Conservation (phyloP, 2,797 vertebrate species). For the Molossus molossus region DNA sequence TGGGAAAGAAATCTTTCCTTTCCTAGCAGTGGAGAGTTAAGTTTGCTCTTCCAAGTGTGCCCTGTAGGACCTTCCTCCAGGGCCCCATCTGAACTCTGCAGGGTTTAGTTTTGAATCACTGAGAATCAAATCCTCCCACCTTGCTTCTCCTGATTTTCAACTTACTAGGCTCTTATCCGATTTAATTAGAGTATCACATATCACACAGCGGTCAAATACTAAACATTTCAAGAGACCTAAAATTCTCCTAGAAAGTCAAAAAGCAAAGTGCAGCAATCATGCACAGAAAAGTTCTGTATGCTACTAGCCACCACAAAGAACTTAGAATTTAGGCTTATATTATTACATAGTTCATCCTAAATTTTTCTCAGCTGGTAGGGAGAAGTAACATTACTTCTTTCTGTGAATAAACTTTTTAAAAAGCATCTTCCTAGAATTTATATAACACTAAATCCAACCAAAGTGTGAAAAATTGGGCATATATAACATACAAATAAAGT, state of each 20-base stretch:
- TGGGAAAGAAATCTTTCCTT: neutral
- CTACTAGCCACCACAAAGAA: neutral
- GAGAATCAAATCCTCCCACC: neutral
- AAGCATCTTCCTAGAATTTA: neutral
- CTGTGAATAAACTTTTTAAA: neutral
- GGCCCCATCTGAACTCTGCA: neutral
- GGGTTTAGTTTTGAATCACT: neutral
- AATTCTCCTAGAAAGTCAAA: neutral
- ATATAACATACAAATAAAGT: neutral
- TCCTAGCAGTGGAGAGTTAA: neutral
- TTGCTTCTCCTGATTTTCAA: neutral
- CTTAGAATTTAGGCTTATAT: neutral
- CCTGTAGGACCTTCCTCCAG: neutral
- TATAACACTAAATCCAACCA: neutral
- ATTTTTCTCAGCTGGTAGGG: neutral
- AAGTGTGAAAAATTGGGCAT: neutral
- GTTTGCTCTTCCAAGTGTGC: neutral
- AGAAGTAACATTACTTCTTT: neutral
- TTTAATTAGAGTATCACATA: conserved; percentile 47
- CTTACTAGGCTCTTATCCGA: neutral
- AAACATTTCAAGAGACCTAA: neutral
- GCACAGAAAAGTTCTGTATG: neutral
- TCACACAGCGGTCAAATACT: neutral
- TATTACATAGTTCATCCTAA: neutral
- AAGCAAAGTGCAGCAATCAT: neutral